Evolutionary conservation across 2,888 invertebrate genomes (phyloP).

Genomic region (Machimus rusticus): DNA sequence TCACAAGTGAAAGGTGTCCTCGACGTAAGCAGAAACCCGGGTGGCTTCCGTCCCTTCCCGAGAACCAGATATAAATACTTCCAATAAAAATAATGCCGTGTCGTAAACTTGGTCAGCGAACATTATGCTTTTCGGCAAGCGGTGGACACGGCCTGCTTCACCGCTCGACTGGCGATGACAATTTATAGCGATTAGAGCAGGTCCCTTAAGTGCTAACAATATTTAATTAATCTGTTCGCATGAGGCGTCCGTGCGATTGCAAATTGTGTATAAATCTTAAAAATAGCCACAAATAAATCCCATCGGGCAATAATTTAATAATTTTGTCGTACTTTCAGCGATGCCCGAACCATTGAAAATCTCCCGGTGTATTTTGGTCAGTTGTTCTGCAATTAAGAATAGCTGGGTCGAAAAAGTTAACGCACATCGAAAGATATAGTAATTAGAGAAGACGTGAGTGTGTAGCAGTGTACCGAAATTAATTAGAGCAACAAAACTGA

Average conservation of each 20-base stretch:
- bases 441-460: background rate
- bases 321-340: background rate
- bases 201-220: slow-evolving; percentile 36
- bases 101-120: background rate
- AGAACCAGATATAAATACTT: slow-evolving; percentile 7
- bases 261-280: slow-evolving; percentile 8
- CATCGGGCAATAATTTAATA: slow-evolving; percentile 39
- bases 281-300: slow-evolving; percentile 16
- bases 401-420: slow-evolving; percentile 18
- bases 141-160: background rate
- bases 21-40: background rate
- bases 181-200: background rate
- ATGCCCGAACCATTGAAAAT: background rate
- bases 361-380: background rate
- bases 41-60: background rate
- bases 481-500: background rate
- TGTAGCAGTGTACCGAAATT: background rate
- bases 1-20: background rate
- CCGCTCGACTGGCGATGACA: background rate
- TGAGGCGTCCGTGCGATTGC: background rate
- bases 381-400: background rate
- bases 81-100: background rate
- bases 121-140: background rate
- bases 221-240: slow-evolving; percentile 38
- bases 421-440: background rate